Evolutionary conservation across 2,888 invertebrate genomes (phyloP), one percentile per base, ranked within the genome.

Genomic region (Meta bourneti): DNA sequence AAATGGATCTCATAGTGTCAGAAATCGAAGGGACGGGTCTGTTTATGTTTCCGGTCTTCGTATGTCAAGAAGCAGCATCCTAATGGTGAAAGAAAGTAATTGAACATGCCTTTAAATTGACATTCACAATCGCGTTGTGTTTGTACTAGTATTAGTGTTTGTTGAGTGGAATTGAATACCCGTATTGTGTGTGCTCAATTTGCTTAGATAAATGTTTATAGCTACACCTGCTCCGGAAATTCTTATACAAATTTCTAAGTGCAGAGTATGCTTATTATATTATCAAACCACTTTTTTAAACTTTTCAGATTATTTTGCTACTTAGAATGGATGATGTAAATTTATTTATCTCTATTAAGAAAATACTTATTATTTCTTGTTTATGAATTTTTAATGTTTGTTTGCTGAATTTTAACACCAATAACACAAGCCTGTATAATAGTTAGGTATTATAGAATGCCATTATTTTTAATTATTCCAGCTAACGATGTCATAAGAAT

Each of bases 41-140:
- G 61, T 34, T 54, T 11, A 61, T 61, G 54, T 61, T 13, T 11
- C 61, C 61, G 13, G 11, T 52, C 77, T 20, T n/a, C 20, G 34
- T 79, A n/a, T 61, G 79, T 79, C 79, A 79, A 79, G 79, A 79
- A 69, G 61, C 79, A 69, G 61, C 79, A 13, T 54, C 79, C 79
- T 51, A 20, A 69, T 34, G 0, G 61, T 0, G 61, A 61, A 61
- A 16, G 61, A 20, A 54, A 61, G 79, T 79, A 61, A 79, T 79
- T 79, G 61, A 34, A 61, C 61, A 54, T 69, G 61, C 79, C 11
- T 61, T 79, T 6, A 61, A 79, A 79, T 13, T 79, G 20, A 61
- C 79, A 78, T 11, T 61, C 19, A 8, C 20, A 79, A 79, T 79
- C 54, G 20, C 16, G 20, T 11, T 34, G 20, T 79, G 79, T 79